A percentile compares a stretch with the other conserved stretches of the same genome.
Evolutionary conservation across 2,888 invertebrate genomes (phyloP).

Genomic region (Spicauda simplicius): DNA sequence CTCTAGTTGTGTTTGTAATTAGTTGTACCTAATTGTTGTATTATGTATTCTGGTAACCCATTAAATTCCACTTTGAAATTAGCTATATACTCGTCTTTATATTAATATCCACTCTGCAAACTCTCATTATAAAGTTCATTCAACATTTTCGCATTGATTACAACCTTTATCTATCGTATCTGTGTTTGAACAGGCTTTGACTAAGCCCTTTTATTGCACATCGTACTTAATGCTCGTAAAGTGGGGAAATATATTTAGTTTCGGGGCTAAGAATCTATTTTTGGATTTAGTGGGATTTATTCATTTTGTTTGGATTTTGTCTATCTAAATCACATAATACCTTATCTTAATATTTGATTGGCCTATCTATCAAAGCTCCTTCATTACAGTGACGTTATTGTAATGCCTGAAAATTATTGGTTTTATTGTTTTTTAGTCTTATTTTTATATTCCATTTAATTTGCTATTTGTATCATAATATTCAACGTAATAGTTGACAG

Average conservation of each 20-base stretch:
- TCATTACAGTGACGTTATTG: background rate
- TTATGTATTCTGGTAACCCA: no score
- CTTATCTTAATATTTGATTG: no score
- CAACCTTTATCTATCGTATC: conserved; percentile 57
- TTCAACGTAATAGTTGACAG: no score
- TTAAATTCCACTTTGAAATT: no score
- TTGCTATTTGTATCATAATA: background rate
- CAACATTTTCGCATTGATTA: conserved; percentile 60
- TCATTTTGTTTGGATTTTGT: background rate
- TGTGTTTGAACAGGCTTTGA: conserved; percentile 64
- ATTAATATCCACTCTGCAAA: conserved; percentile 39
- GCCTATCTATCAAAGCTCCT: no score
- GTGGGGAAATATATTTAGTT: conserved; percentile 53
- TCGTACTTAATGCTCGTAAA: conserved; percentile 53
- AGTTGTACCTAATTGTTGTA: no score
- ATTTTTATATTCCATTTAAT: background rate
- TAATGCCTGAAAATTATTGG: background rate
- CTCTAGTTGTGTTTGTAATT: no score
- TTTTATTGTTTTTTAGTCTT: background rate
- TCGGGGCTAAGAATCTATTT: conserved; percentile 36
- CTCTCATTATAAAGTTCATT: conserved; percentile 44
- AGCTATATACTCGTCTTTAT: conserved; percentile 34
- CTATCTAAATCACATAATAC: no score
- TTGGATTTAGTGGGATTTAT: background rate
- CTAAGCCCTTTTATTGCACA: conserved; percentile 64